A percentile compares a stretch with the other conserved stretches of the same genome.
Evolutionary conservation across 2,797 vertebrate genomes (phyloP).

Genomic region (Dermochelys coriacea): DNA sequence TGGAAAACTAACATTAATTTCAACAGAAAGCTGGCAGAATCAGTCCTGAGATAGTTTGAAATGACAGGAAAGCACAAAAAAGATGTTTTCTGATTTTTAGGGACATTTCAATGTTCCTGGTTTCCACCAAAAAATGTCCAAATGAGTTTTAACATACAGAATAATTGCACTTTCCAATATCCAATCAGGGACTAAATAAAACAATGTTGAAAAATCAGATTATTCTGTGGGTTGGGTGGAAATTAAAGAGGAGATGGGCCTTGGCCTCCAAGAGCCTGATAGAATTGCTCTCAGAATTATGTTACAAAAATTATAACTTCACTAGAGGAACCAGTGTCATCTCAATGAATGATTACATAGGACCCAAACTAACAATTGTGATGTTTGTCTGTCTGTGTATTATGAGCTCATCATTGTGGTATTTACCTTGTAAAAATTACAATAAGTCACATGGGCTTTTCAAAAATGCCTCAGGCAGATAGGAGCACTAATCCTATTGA

Average conservation of each 20-base stretch:
- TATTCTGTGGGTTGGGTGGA: neutral
- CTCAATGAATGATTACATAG: neutral
- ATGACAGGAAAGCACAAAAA: neutral
- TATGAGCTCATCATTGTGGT: neutral
- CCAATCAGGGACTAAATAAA: neutral
- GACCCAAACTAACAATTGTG: neutral
- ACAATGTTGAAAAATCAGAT: neutral
- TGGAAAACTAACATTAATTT: neutral
- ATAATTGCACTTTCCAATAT: neutral
- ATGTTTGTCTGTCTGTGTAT: neutral
- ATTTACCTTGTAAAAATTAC: neutral
- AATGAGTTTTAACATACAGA: neutral
- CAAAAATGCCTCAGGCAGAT: neutral
- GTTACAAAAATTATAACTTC: neutral
- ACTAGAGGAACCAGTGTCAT: neutral
- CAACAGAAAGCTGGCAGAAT: neutral
- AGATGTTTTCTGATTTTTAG: neutral
- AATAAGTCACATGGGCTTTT: neutral
- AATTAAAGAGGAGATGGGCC: neutral
- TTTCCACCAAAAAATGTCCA: neutral
- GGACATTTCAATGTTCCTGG: neutral
- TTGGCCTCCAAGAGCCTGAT: neutral
- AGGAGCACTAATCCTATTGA: neutral
- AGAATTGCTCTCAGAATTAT: neutral
- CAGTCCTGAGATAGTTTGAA: neutral